Conservation (phyloP, 1,140 invertebrate genomes). For the Danaus plexippus region DNA sequence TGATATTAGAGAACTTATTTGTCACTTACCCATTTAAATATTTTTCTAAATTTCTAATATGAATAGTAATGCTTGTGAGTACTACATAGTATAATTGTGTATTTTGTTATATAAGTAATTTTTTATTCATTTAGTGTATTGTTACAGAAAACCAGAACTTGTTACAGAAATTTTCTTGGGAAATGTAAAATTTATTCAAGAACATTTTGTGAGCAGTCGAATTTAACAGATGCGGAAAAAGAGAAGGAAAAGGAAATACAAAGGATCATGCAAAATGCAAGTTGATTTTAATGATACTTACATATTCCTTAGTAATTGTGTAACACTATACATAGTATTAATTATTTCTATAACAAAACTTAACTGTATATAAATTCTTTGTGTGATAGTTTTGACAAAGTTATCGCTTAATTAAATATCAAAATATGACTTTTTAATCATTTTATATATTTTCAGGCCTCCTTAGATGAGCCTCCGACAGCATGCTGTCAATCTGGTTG, state of each 20-base stretch:
- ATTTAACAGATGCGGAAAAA: conserved; percentile 25
- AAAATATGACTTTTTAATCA: conserved; percentile 4
- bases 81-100: conserved; percentile 1
- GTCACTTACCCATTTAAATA: too few relatives aligned
- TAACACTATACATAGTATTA: too few relatives aligned
- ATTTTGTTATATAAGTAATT: background rate
- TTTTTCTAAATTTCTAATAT: conserved; percentile 1
- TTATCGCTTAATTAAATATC: too few relatives aligned
- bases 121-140: background rate
- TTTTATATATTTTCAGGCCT: conserved; percentile 45
- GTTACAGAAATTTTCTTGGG: conserved; percentile 1
- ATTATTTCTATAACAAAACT: too few relatives aligned
- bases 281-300: conserved; percentile 10
- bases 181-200: conserved; percentile 3
- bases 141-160: conserved; percentile 28
- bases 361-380: too few relatives aligned
- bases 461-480: conserved; percentile 76
- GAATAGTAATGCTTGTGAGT: conserved; percentile 19
- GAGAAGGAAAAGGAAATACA: conserved; percentile 57
- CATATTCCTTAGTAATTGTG: background rate
- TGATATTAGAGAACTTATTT: too few relatives aligned
- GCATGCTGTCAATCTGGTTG: conserved; percentile 95
- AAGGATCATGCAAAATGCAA: conserved; percentile 49
- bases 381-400: too few relatives aligned
- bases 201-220: conserved; percentile 18